Evolutionary conservation across 1,140 invertebrate species (phyloP).

Genomic region (Hyles euphorbiae): DNA sequence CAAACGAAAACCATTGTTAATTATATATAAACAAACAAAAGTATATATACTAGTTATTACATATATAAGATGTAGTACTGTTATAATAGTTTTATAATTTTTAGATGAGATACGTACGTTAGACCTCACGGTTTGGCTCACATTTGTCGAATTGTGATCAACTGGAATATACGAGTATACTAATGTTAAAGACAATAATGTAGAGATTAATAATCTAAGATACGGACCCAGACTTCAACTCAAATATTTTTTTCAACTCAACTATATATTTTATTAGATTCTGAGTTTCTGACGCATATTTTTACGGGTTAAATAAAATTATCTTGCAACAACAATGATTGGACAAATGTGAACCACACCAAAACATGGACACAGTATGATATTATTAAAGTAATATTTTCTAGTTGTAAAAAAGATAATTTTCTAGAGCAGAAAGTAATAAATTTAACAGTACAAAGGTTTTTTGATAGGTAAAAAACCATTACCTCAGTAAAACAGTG

Average conservation of each 20-base stretch:
- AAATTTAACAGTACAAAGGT: constrained; percentile 57
- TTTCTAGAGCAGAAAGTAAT: constrained; percentile 32
- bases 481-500: constrained; percentile 66
- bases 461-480: constrained; percentile 34
- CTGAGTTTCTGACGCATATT: too few species aligned
- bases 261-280: too few species aligned
- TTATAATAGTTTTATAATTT: constrained; percentile 24
- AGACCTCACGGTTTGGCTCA: too few species aligned
- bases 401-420: constrained; percentile 27
- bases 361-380: constrained; percentile 43
- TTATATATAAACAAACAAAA: constrained; percentile 29
- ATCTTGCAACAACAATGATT: neutral
- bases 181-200: too few species aligned
- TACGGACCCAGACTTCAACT: neutral
- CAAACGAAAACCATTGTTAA: constrained; percentile 56
- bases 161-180: too few species aligned
- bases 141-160: too few species aligned
- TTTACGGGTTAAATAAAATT: too few species aligned
- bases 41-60: constrained; percentile 62
- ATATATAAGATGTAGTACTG: constrained; percentile 57
- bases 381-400: constrained; percentile 51
- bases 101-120: constrained; percentile 37
- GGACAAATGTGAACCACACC: neutral
- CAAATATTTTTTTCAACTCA: too few species aligned
- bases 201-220: constrained; percentile 9